Conservation (phyloP, 2,888 invertebrate genomes). For the Limulus polyphemus region DNA sequence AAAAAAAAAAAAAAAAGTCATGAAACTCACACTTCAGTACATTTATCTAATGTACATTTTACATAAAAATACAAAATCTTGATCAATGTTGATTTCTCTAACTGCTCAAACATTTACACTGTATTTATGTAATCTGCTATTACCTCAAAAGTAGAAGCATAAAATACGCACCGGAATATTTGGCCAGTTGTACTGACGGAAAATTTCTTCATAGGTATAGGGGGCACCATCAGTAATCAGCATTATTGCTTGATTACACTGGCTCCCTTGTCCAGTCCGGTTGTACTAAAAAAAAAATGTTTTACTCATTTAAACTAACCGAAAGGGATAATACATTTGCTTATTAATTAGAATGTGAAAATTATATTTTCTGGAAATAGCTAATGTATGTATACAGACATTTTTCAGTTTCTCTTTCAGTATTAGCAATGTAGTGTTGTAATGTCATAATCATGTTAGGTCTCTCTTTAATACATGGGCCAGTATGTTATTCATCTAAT, state of each 20-base stretch:
- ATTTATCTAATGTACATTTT: too few species aligned
- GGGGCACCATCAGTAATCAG: conserved; percentile 97
- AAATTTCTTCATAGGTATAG: conserved; percentile 81
- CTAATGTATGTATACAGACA: not conserved
- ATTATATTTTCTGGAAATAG: not conserved
- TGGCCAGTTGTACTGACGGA: conserved; percentile 83
- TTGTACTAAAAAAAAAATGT: conserved; percentile 15
- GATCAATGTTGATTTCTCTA: too few species aligned
- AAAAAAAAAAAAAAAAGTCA: too few species aligned
- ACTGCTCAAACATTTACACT: too few species aligned
- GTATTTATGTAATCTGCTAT: not conserved
- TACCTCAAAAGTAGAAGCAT: conserved; percentile 6
- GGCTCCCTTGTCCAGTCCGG: conserved; percentile 52
- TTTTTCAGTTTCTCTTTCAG: not conserved
- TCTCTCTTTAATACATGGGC: not conserved
- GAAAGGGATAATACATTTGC: not conserved
- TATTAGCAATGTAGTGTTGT: not conserved
- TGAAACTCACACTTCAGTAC: too few species aligned
- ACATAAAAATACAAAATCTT: too few species aligned
- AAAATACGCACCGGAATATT: conserved; percentile 42
- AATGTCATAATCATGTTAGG: not conserved
- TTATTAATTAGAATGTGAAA: not conserved
- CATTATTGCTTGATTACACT: conserved; percentile 98
- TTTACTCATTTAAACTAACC: not conserved
- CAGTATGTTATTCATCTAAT: not conserved